Conservation (phyloP, 2,113 vertebrate genomes). For the Myiopsitta monachus region DNA sequence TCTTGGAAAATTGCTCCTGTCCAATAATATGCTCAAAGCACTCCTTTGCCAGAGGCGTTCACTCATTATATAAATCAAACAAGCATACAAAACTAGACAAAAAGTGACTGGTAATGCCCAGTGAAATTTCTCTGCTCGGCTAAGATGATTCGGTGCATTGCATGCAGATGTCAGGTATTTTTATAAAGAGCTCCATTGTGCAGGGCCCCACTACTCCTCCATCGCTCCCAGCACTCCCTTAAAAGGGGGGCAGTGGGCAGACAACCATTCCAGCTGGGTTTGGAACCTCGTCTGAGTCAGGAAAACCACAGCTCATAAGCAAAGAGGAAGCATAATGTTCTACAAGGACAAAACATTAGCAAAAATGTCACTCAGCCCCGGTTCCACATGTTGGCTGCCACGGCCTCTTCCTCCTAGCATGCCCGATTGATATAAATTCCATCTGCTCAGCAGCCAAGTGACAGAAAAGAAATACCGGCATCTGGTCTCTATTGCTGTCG, state of each 20-base stretch:
- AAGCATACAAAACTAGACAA: conserved; percentile 71
- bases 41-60: conserved; percentile 76
- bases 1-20: conserved; percentile 68
- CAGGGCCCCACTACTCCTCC: conserved; percentile 71
- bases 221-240: conserved; percentile 75
- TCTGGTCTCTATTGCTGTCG: conserved; percentile 95
- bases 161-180: conserved; percentile 90
- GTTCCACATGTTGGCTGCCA: conserved; percentile 95
- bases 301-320: conserved; percentile 99
- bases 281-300: conserved; percentile 96
- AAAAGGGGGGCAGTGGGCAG: conserved; percentile 67
- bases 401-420: conserved; percentile 85
- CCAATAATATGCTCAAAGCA: conserved; percentile 69
- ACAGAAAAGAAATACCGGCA: conserved; percentile 91
- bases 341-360: conserved; percentile 99
- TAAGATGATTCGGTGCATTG: conserved; percentile 79
- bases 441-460: conserved; percentile 95
- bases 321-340: conserved; percentile 98
- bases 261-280: conserved; percentile 97
- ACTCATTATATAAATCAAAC: conserved; percentile 83
- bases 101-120: conserved; percentile 78
- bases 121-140: conserved; percentile 79
- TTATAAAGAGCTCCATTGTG: conserved; percentile 89
- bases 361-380: conserved; percentile 98
- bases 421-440: conserved; percentile 95